These are phyloP conservation scores for Epinephelus malabaricus DNA, from an alignment of 2,797 vertebrate genomes.

Conservation along the genomic window DNA sequence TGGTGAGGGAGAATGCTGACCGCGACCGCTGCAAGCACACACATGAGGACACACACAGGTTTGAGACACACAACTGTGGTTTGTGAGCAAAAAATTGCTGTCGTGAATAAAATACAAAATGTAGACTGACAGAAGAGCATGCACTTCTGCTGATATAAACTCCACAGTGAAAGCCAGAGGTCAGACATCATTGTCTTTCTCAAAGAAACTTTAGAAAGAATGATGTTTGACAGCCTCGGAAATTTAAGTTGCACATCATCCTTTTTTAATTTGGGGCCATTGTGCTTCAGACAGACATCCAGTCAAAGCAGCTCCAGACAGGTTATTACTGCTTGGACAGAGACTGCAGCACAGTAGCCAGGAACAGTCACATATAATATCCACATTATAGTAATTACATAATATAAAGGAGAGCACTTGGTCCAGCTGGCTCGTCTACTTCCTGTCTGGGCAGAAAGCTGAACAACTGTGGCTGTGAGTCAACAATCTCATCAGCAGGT, in stretches of 20 bases:
- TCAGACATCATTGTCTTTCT: background rate
- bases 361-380: constrained; percentile 15
- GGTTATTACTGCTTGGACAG: constrained; percentile 16
- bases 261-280: background rate
- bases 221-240: background rate
- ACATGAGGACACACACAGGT: constrained; percentile 30
- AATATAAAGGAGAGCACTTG: constrained; percentile 21
- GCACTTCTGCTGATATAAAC: background rate
- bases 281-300: constrained; percentile 7
- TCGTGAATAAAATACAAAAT: background rate
- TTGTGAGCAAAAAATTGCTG: background rate
- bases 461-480: constrained; percentile 25
- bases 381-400: constrained; percentile 13
- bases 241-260: background rate
- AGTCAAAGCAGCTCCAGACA: constrained; percentile 14
- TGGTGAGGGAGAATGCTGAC: constrained; percentile 89
- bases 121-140: background rate
- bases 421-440: background rate
- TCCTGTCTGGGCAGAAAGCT: constrained; percentile 1
- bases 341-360: background rate
- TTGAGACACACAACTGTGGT: background rate
- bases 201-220: background rate
- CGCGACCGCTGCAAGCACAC: constrained; percentile 86
- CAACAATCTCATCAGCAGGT: constrained; percentile 69
- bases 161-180: background rate